Percentiles rank a stretch among this genome's conserved stretches.
Evolutionary conservation across 1,140 invertebrate genomes (phyloP).

Genomic region (Vanessa tameamea): DNA sequence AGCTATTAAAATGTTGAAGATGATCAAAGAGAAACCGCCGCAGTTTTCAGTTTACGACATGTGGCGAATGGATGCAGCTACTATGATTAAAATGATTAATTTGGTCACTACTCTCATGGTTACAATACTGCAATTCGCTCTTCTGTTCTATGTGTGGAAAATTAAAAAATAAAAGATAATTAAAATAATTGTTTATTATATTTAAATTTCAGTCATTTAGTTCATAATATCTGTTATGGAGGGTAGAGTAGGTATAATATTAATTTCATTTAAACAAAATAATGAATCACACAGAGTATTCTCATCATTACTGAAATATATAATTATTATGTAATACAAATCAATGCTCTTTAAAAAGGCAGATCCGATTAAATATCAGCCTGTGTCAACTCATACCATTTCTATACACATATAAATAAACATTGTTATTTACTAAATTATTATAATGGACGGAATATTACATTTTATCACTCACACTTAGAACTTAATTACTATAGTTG

Average conservation of each 20-base stretch:
- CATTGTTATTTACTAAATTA: not conserved
- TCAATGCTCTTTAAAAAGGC: too few species aligned
- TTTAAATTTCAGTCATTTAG: too few species aligned
- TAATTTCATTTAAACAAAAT: too few species aligned
- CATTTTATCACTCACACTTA: not conserved
- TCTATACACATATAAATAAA: not conserved
- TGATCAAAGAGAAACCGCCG: conserved; percentile 54
- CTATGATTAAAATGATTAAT: conserved; percentile 49
- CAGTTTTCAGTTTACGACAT: conserved; percentile 62
- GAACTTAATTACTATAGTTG: not conserved
- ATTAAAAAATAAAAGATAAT: too few species aligned
- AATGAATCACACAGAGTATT: too few species aligned
- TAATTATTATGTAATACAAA: too few species aligned
- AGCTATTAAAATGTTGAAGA: conserved; percentile 54
- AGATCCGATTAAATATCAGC: not conserved
- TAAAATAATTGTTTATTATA: too few species aligned
- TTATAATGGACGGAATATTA: conserved; percentile 5
- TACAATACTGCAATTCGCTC: conserved; percentile 56
- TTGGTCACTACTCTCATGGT: conserved; percentile 52
- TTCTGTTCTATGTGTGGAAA: conserved; percentile 31
- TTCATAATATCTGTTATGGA: too few species aligned
- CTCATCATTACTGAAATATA: too few species aligned
- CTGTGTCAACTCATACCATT: not conserved
- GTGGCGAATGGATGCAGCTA: conserved; percentile 53
- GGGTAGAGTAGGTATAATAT: not conserved